phyloP scores from a whole-genome alignment of 2,888 invertebrate genomes.

The Cartodere bifasciata region DNA sequence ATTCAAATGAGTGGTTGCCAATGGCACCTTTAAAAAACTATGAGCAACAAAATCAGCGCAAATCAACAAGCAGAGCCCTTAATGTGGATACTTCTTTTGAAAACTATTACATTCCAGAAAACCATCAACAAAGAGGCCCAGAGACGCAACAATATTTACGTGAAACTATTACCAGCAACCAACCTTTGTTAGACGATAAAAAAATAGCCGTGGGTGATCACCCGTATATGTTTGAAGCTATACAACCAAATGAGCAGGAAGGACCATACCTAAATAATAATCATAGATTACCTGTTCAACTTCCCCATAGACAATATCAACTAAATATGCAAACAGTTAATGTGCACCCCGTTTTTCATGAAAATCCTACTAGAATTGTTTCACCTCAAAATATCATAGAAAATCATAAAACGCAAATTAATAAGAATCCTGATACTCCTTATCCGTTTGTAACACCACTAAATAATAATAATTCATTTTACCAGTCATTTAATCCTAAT shows the following conservation, averaged over 20 bases:
- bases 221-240: slow-evolving; percentile 24
- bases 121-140: slow-evolving; percentile 22
- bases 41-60: slow-evolving; percentile 16
- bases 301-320: not conserved
- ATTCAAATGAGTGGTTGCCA: slow-evolving; percentile 44
- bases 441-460: no score
- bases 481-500: no score
- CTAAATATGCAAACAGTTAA: not conserved
- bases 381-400: no score
- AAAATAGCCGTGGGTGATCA: slow-evolving; percentile 12
- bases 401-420: no score
- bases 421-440: no score
- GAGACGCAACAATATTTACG: slow-evolving; percentile 29
- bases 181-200: slow-evolving; percentile 8
- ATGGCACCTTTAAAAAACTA: slow-evolving; percentile 33
- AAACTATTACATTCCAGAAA: slow-evolving; percentile 22
- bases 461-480: no score
- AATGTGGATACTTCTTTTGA: slow-evolving; percentile 24
- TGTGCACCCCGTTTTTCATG: not conserved
- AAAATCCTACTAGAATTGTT: slow-evolving; percentile 13
- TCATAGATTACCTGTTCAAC: slow-evolving; percentile 4
- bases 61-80: slow-evolving; percentile 28
- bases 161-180: slow-evolving; percentile 27
- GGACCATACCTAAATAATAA: slow-evolving; percentile 4
- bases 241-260: slow-evolving; percentile 14